Evolutionary conservation across 2,797 vertebrate species (phyloP).

Genomic region (Bovichtus variegatus): DNA sequence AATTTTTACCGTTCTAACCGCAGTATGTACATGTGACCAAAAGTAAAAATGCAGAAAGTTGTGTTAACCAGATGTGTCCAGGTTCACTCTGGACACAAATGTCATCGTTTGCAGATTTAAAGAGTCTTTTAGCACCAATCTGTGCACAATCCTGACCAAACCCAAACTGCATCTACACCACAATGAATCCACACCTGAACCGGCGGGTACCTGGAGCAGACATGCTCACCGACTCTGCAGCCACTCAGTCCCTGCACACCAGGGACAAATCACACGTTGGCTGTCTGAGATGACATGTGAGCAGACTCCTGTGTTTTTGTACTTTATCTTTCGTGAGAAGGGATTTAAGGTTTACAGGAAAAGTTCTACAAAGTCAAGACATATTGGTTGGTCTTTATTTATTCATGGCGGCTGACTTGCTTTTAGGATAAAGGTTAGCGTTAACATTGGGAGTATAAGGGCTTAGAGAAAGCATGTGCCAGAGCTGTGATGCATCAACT

Average conservation of each 20-base stretch:
- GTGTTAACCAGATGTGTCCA: neutral
- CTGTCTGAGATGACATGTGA: neutral
- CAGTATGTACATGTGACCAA: neutral
- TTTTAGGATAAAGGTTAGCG: no score
- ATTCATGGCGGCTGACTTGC: neutral
- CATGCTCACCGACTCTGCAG: conserved; percentile 47
- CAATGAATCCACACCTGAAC: conserved; percentile 9
- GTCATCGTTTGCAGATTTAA: neutral
- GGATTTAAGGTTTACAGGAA: neutral
- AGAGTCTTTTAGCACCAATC: neutral
- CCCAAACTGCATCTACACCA: neutral
- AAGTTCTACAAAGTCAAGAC: neutral
- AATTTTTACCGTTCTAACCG: neutral
- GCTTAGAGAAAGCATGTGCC: neutral
- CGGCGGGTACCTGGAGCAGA: conserved; percentile 49
- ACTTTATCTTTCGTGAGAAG: neutral
- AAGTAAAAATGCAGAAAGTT: no score
- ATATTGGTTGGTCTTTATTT: neutral
- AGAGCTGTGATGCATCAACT: neutral
- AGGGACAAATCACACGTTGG: conserved; percentile 38
- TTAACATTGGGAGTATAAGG: neutral
- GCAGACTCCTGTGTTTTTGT: neutral
- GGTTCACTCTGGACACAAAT: neutral
- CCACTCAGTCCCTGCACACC: conserved; percentile 63
- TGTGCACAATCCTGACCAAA: conserved; percentile 41